These are phyloP conservation scores for Melanotus villosus DNA, from an alignment of 2,888 invertebrate species.

Conservation along the genomic window DNA sequence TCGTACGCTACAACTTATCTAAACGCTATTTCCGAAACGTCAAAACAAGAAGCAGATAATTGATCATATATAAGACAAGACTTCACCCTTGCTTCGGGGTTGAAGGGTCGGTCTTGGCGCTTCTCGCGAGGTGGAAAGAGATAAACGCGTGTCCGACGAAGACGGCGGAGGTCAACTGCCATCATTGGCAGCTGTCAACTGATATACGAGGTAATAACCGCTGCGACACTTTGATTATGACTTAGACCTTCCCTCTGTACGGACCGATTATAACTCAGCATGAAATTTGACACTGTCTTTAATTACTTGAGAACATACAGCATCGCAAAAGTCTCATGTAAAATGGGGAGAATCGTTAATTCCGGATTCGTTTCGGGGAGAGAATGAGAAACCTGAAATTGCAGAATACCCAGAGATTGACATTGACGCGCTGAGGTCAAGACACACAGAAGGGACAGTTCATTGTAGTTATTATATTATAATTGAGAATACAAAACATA, in stretches of 20 bases:
- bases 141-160: conserved; percentile 45
- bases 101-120: conserved; percentile 36
- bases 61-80: conserved; percentile 62
- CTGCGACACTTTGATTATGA: conserved; percentile 64
- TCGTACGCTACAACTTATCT: conserved; percentile 37
- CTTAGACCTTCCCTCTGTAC: conserved; percentile 45
- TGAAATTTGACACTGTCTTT: conserved; percentile 46
- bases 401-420: conserved; percentile 4
- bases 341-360: background rate
- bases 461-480: conserved; percentile 62
- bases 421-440: conserved; percentile 54
- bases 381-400: conserved; percentile 19
- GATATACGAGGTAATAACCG: conserved; percentile 69
- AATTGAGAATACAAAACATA: conserved; percentile 64
- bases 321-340: background rate
- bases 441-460: conserved; percentile 57
- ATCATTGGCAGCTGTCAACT: conserved; percentile 70
- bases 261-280: conserved; percentile 40
- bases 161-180: conserved; percentile 60
- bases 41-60: conserved; percentile 68
- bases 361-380: background rate
- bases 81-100: conserved; percentile 52
- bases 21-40: conserved; percentile 68
- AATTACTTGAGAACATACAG: conserved; percentile 39
- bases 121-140: conserved; percentile 41